phyloP scores from a whole-genome alignment of 2,888 invertebrate species.

The Drosophila emarginata region DNA sequence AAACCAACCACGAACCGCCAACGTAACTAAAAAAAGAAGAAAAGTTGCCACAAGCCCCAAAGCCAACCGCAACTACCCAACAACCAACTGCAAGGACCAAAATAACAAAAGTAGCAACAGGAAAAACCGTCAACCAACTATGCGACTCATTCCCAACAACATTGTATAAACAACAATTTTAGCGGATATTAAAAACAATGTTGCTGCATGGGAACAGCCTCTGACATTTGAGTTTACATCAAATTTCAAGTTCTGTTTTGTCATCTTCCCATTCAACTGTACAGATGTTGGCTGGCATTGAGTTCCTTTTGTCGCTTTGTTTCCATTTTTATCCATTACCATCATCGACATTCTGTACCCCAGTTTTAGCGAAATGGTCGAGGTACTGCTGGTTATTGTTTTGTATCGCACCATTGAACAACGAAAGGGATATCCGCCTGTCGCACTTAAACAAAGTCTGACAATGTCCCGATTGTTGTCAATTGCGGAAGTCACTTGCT shows the following conservation, averaged over 20 bases:
- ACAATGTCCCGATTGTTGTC: constrained; percentile 35
- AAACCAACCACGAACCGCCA: constrained; percentile 23
- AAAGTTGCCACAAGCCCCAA: constrained; percentile 51
- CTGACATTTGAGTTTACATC: constrained; percentile 39
- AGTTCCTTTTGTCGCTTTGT: constrained; percentile 21
- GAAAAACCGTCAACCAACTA: constrained; percentile 36
- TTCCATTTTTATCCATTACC: constrained; percentile 7
- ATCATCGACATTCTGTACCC: constrained; percentile 21
- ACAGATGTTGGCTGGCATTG: constrained; percentile 15
- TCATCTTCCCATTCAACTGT: constrained; percentile 58
- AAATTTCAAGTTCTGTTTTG: constrained; percentile 69
- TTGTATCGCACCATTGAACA: constrained; percentile 52
- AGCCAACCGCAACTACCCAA: constrained; percentile 45
- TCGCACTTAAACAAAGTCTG: constrained; percentile 57
- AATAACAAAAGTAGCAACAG: constrained; percentile 19
- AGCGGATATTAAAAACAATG: constrained; percentile 78
- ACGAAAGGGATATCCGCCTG: constrained; percentile 65
- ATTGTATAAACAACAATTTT: constrained; percentile 75
- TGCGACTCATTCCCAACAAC: constrained; percentile 61
- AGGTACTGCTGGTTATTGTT: constrained; percentile 45
- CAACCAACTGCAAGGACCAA: constrained; percentile 15
- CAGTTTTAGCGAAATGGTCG: background rate
- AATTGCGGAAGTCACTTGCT: constrained; percentile 36
- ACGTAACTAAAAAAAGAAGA: constrained; percentile 11
- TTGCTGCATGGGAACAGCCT: constrained; percentile 41